Conservation (phyloP, 2,113 vertebrate species). For the Hemiprocne comata region DNA sequence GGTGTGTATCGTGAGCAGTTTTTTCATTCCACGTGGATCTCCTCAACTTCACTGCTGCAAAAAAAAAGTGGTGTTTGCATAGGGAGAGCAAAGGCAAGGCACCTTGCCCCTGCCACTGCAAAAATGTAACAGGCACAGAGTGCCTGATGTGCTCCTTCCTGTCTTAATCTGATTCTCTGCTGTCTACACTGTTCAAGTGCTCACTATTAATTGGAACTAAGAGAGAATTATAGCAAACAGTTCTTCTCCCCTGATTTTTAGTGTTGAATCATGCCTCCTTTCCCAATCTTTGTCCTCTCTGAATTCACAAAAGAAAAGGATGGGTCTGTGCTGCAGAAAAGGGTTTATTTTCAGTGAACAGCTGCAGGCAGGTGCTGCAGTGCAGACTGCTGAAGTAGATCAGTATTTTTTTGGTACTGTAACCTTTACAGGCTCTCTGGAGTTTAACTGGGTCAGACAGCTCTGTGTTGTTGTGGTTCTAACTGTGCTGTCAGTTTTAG, state of each 20-base stretch:
- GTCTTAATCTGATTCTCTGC: background rate
- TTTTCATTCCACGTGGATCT: rapidly evolving
- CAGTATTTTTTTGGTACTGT: background rate
- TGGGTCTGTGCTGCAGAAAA: background rate
- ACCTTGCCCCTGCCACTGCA: background rate
- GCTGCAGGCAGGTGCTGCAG: background rate
- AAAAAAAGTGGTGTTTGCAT: background rate
- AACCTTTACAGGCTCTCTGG: background rate
- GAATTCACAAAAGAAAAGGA: background rate
- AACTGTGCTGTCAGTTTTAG: background rate
- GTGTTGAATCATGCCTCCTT: background rate
- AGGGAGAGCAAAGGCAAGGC: background rate
- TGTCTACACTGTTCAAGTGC: background rate
- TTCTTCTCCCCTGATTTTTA: background rate
- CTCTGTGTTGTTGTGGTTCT: background rate
- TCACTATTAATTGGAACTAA: background rate
- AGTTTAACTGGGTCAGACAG: background rate
- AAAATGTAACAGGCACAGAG: background rate
- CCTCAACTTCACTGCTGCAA: background rate
- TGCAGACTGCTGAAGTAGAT: background rate
- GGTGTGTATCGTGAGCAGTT: slow-evolving; percentile 62
- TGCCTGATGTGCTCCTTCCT: background rate
- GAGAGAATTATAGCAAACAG: background rate
- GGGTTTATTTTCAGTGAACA: background rate
- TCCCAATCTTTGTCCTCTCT: background rate